Evolutionary conservation across 2,797 vertebrate species (phyloP).

Genomic region (Notolabrus celidotus): DNA sequence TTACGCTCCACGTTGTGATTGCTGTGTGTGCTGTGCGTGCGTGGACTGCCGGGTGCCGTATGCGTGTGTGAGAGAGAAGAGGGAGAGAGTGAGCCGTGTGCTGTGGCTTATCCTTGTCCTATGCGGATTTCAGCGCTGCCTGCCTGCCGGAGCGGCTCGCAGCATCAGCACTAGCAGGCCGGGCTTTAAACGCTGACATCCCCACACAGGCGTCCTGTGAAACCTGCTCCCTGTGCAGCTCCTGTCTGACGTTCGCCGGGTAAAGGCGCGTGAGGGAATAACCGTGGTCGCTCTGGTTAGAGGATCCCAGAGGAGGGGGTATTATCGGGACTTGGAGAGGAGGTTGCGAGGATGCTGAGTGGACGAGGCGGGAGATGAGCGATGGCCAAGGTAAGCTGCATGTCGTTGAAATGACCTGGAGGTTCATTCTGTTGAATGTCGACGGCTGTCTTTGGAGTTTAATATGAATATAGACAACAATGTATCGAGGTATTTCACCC

Average conservation of each 20-base stretch:
- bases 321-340: slow-evolving; percentile 25
- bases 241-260: slow-evolving; percentile 5
- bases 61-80: slow-evolving; percentile 53
- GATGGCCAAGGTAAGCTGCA: slow-evolving; percentile 68
- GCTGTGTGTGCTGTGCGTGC: slow-evolving; percentile 40
- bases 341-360: slow-evolving; percentile 53
- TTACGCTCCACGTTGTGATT: slow-evolving; percentile 42
- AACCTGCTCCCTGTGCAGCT: neutral
- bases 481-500: neutral
- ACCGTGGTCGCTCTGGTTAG: slow-evolving; percentile 11
- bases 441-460: no score
- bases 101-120: slow-evolving; percentile 65
- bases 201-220: neutral
- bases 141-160: slow-evolving; percentile 43
- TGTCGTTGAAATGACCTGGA: neutral
- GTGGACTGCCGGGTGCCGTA: slow-evolving; percentile 53
- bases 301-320: slow-evolving; percentile 34
- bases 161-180: slow-evolving; percentile 51
- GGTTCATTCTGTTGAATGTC: neutral
- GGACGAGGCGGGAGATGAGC: slow-evolving; percentile 62
- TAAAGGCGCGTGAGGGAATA: neutral
- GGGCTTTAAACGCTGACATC: slow-evolving; percentile 15
- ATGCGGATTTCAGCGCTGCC: slow-evolving; percentile 76
- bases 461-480: neutral
- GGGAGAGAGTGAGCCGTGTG: slow-evolving; percentile 44